Percentiles rank a stretch among this genome's conserved stretches.
These are phyloP conservation scores for Tetramorium parvispinum DNA, from an alignment of 1,140 invertebrate species.

Conservation along the genomic window DNA sequence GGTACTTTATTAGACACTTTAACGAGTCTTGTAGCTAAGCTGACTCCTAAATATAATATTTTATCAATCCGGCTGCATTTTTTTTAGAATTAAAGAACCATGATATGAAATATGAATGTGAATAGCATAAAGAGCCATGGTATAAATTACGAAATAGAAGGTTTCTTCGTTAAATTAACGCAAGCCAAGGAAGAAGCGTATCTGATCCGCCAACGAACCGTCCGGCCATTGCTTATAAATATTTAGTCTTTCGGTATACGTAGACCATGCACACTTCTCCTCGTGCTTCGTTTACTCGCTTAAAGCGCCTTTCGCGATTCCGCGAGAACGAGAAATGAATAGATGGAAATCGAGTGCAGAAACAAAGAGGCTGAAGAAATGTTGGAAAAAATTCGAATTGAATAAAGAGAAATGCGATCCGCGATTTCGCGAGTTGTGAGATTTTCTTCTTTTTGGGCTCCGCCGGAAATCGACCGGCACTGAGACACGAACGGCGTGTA, in stretches of 20 bases:
- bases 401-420: slow-evolving; percentile 58
- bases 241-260: slow-evolving; percentile 54
- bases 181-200: slow-evolving; percentile 55
- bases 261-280: slow-evolving; percentile 22
- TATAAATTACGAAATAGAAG: slow-evolving; percentile 25
- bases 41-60: background rate
- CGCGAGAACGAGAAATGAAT: slow-evolving; percentile 14
- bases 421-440: slow-evolving; percentile 52
- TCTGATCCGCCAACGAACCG: slow-evolving; percentile 54
- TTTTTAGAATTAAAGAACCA: background rate
- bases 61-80: background rate
- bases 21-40: slow-evolving; percentile 20
- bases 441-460: slow-evolving; percentile 35
- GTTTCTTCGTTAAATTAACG: slow-evolving; percentile 53
- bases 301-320: slow-evolving; percentile 35
- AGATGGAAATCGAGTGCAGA: background rate
- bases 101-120: slow-evolving; percentile 13
- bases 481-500: slow-evolving; percentile 60
- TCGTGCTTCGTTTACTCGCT: slow-evolving; percentile 11
- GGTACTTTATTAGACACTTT: slow-evolving; percentile 45
- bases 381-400: slow-evolving; percentile 45
- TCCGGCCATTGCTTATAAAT: slow-evolving; percentile 54
- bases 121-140: background rate
- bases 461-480: slow-evolving; percentile 70
- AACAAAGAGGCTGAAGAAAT: slow-evolving; percentile 6